Base-by-base conservation (phyloP, 2,888 invertebrate species). In the Zaprionus lineosus region DNA sequence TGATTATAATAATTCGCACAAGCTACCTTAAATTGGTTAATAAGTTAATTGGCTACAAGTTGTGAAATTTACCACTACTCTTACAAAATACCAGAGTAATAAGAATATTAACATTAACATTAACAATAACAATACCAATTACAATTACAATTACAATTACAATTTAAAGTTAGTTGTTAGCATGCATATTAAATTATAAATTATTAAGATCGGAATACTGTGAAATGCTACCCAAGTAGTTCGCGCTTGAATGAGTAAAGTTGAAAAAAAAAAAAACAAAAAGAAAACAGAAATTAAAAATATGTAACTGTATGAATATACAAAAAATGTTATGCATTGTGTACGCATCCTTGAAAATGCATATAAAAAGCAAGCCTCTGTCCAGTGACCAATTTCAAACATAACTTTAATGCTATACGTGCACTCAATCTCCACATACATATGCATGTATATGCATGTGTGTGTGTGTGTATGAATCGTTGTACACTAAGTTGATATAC, bases 21-120 rank as follows among this genome's bases (percentile, higher is more conserved):
- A 73, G 84, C 81, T 83, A 84, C 84, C 77, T 81, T 76, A 57
- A 69, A 83, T 84, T 66, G 77, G 58, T 66, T 60, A 52, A 66
- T 76, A 73, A 75, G 61, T 64, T 70, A 29, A 84, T 84, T 84
- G 84, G 84, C 71, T 62, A 53, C 37, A 82, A 60, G 65, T 75
- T 77, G 76, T 79, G 73, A 79, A 74, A 60, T 59, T 59, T 50
- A 67, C 58, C 21, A 28, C 19, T n/a, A n/a, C n/a, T n/a, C n/a
- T 21, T 41, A 50, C 37, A 41, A 50, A 53, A 47, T 47, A 16
- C 51, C 36, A 41, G 52, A 39, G 46, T 26, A 58, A 44, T 37
- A 24, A 11, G 3, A n/a, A n/a, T n/a, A n/a, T n/a, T n/a, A n/a
- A n/a, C n/a, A n/a, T n/a, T n/a, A n/a, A n/a, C n/a, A n/a, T n/a